These are phyloP conservation scores for Oryzias celebensis DNA, from an alignment of 2,113 vertebrate genomes.

Conservation along the genomic window DNA sequence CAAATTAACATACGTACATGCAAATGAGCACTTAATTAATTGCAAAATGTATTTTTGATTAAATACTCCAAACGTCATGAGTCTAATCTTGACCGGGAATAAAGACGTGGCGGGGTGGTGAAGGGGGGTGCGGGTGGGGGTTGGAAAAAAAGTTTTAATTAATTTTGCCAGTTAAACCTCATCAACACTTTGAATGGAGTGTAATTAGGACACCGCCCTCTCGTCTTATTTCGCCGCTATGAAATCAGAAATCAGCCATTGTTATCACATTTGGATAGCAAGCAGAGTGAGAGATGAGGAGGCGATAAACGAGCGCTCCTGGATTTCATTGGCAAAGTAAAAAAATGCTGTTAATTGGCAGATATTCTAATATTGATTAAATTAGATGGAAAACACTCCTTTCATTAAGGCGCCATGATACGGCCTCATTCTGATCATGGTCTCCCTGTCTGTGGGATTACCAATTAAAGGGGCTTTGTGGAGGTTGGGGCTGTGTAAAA, in stretches of 20 bases:
- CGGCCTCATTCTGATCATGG: slow-evolving; percentile 69
- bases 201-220: slow-evolving; percentile 76
- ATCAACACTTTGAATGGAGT: slow-evolving; percentile 80
- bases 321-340: slow-evolving; percentile 71
- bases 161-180: slow-evolving; percentile 83
- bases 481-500: slow-evolving; percentile 45
- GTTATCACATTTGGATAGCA: slow-evolving; percentile 80
- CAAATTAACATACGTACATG: slow-evolving; percentile 79
- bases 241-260: slow-evolving; percentile 79
- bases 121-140: not conserved
- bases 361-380: slow-evolving; percentile 84
- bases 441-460: slow-evolving; percentile 64
- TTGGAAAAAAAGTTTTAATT: slow-evolving; percentile 77
- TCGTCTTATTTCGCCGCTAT: slow-evolving; percentile 68
- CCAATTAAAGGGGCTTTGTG: slow-evolving; percentile 66
- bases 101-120: not conserved
- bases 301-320: slow-evolving; percentile 69
- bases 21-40: slow-evolving; percentile 78
- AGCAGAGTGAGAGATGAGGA: slow-evolving; percentile 72
- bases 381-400: slow-evolving; percentile 72
- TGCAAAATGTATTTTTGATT: slow-evolving; percentile 79
- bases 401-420: slow-evolving; percentile 71
- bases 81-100: slow-evolving; percentile 78
- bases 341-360: slow-evolving; percentile 81
- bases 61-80: slow-evolving; percentile 82